Base-by-base conservation (phyloP, 2,888 invertebrate genomes). In the Ferdinandea cuprea region DNA sequence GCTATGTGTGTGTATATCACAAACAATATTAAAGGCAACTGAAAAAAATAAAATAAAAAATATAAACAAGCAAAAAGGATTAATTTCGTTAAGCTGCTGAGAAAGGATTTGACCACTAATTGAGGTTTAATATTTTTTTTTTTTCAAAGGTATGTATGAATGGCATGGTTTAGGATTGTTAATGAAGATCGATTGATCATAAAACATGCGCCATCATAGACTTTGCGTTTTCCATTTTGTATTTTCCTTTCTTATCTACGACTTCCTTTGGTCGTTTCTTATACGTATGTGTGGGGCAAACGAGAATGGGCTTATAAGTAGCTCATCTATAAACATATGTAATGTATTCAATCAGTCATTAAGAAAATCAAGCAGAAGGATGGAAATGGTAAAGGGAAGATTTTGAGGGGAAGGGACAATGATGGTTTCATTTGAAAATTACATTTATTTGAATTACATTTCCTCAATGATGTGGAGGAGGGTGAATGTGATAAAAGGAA, bases 141-240 rank as follows among this genome's bases (percentile, higher is more conserved):
- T 59, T 37, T 42, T 42, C 17, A 21, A 32, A 83, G 78, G 83
- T 83, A 68, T 30, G 83, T 73, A 65, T 52, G n/a, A 35, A 44
- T 8, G 6, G 13, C 2, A 25, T 25, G 46, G 3, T 7, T 21
- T 19, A 8, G 21, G 42, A 11, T 37, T 11, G 40, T 21, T 77
- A 78, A 78, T 56, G 54, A 65, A 54, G 81, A 81, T 65, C 77
- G 66, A 81, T 72, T 66, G 71, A 81, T 81, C 81, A 52, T 81
- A 32, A 50, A 77, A 74, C 30, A 52, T 44, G 42, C 42, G n/a
- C 48, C n/a, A 50, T 72, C 42, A 72, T 61, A 4, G 25, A n/a
- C n/a, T 40, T 61, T 32, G 3, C 30, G 8, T 42, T 50, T 35
- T 42, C 30, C n/a, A 19, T n/a, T n/a, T n/a, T n/a, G n/a, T n/a